Evolutionary conservation across 2,113 vertebrate species (phyloP), one percentile per base, ranked within the genome.

Genomic region (Baryphthengus martii): DNA sequence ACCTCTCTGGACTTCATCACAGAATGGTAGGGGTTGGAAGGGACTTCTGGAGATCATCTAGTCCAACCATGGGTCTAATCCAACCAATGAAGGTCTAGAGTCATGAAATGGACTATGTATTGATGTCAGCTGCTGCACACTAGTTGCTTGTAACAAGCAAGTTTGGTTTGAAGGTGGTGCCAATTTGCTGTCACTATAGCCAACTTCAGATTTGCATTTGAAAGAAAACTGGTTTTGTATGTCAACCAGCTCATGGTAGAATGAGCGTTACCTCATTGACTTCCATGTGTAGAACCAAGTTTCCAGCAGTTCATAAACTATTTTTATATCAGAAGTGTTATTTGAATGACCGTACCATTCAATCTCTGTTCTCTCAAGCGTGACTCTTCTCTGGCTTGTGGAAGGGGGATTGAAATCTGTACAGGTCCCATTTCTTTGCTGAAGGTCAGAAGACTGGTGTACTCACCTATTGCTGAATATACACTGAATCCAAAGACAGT

Each of bases 91-190:
- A 75, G 14, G 13, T 67, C 66, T 85, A 53, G 81, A 68, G 33
- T 35, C 0, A 0, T 82, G 56, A 42, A 63, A 28, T 33, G 8
- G 25, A 61, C 35, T 29, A 3, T 59, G 11, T 40, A 9, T 39
- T 61, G 21, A 47, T 55, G 19, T 74, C 40, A 76, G 4, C 35
- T 65, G 29, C 39, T 80, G 40, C 24, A 12, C 0, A 0, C 20
- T n/a, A 21, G 7, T 75, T 87, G 35, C 35, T 72, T 6, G 6
- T 35, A 39, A n/a, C 23, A 59, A 55, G 29, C 37, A 77, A 44
- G 16, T 78, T 67, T 28, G 63, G 6, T 44, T 78, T 61, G 47
- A 81, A 55, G 8, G 12, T 79, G 35, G 2, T 79, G 71, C 39
- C 65, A 37, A 35, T 44, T 68, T 88, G 5, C 67, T 47, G 10